Percentiles rank a stretch among this genome's conserved stretches.
phyloP scores from a whole-genome alignment of 2,113 vertebrate species.

The Leptobrachium ailaonicum region DNA sequence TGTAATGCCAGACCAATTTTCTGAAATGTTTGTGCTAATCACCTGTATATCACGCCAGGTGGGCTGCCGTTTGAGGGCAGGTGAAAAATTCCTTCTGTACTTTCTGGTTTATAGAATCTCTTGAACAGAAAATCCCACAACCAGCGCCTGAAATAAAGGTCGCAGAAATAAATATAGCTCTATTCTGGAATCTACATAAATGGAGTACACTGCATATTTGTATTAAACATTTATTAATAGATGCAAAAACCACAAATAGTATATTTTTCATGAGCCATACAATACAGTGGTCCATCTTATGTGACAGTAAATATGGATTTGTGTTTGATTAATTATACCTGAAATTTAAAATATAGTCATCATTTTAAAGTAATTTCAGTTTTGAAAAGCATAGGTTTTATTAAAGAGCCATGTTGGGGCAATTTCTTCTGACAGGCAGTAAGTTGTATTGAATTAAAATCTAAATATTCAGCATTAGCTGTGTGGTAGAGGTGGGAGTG shows the following conservation, averaged over 20 bases:
- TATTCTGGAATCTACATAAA: too few relatives aligned
- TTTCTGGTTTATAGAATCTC: background rate
- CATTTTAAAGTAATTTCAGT: slow-evolving; percentile 28
- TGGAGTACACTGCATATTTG: slow-evolving; percentile 2
- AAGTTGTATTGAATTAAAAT: background rate
- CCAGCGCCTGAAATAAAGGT: too few relatives aligned
- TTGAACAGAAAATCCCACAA: background rate
- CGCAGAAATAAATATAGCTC: too few relatives aligned
- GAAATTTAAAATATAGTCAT: slow-evolving; percentile 56
- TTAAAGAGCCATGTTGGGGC: slow-evolving; percentile 1
- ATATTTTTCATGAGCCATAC: slow-evolving; percentile 53
- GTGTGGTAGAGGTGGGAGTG: too few relatives aligned
- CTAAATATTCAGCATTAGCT: too few relatives aligned
- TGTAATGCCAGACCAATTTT: too few relatives aligned
- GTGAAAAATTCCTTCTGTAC: background rate
- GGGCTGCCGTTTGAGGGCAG: background rate
- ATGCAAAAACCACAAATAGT: slow-evolving; percentile 48
- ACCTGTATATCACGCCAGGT: background rate
- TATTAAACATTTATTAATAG: slow-evolving; percentile 15
- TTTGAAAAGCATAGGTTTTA: background rate
- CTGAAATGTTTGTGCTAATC: too few relatives aligned
- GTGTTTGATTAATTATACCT: slow-evolving; percentile 57
- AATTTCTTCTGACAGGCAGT: background rate
- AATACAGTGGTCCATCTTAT: slow-evolving; percentile 45
- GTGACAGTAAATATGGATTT: slow-evolving; percentile 51